Conservation (phyloP, 2,797 vertebrate species). For the Pempheris klunzingeri region DNA sequence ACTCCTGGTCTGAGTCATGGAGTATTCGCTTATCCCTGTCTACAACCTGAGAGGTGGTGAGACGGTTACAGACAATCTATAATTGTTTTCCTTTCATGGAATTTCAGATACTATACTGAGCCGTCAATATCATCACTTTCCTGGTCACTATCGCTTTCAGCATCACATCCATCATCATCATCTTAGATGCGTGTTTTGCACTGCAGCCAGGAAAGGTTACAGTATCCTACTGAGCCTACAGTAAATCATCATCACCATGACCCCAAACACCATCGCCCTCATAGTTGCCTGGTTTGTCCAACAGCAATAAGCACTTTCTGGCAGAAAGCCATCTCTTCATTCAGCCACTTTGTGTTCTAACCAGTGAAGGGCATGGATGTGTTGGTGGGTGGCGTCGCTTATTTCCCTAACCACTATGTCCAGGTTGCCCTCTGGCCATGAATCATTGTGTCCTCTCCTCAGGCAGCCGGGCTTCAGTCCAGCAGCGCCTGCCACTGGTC, state of each 20-base stretch:
- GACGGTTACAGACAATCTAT: constrained; percentile 7
- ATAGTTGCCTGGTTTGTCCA: constrained; percentile 37
- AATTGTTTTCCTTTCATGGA: constrained; percentile 11
- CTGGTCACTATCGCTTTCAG: not conserved
- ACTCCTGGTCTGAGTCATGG: constrained; percentile 33
- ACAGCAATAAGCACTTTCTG: constrained; percentile 34
- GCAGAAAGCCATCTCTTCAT: constrained; percentile 44
- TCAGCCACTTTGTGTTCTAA: constrained; percentile 52
- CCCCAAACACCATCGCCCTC: constrained; percentile 46
- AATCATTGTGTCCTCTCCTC: constrained; percentile 79
- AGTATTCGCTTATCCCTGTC: constrained; percentile 41
- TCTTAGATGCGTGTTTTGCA: constrained; percentile 36
- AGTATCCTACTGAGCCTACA: constrained; percentile 30
- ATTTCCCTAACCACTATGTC: constrained; percentile 76
- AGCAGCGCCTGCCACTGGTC: constrained; percentile 62
- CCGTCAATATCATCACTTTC: constrained; percentile 15
- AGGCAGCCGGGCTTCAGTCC: constrained; percentile 73
- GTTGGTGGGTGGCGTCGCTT: constrained; percentile 64
- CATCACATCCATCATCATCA: constrained; percentile 37
- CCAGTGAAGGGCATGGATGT: constrained; percentile 65
- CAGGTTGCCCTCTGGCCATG: constrained; percentile 80
- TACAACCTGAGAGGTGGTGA: constrained; percentile 17
- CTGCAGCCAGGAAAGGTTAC: constrained; percentile 50
- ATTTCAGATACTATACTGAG: constrained; percentile 15
- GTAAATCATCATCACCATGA: constrained; percentile 64